Percentiles rank a stretch among this genome's conserved stretches.
phyloP scores from a whole-genome alignment of 2,113 vertebrate species.

The Calypte anna region DNA sequence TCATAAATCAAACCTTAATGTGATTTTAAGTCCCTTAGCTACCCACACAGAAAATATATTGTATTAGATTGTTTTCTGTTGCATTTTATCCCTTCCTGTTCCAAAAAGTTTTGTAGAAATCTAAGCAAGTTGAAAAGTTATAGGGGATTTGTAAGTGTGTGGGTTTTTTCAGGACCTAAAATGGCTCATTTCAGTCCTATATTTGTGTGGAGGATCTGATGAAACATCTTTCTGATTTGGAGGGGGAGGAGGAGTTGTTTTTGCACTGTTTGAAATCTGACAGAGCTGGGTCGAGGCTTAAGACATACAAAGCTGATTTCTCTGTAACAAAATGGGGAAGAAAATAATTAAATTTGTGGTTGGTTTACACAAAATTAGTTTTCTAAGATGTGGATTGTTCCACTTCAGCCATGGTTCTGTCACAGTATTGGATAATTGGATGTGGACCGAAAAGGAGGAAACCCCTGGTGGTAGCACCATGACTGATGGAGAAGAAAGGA shows the following conservation, averaged over 20 bases:
- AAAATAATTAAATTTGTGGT: neutral
- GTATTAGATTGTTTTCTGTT: conserved; percentile 26
- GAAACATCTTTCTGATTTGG: neutral
- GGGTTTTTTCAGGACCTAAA: neutral
- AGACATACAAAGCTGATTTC: neutral
- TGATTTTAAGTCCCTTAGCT: conserved; percentile 48
- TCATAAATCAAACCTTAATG: conserved; percentile 60
- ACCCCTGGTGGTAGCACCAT: neutral
- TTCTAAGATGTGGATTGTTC: neutral
- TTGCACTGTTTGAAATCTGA: neutral
- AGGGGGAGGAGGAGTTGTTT: neutral
- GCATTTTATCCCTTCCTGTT: neutral
- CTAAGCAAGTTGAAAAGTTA: conserved; percentile 20
- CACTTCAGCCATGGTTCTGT: neutral
- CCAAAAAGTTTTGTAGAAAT: conserved; percentile 7
- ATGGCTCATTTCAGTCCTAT: neutral
- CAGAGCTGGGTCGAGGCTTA: neutral
- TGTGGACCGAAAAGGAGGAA: neutral
- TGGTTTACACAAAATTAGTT: neutral
- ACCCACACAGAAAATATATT: conserved; percentile 31
- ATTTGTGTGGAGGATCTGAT: neutral
- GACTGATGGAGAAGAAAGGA: neutral
- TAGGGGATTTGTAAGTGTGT: neutral
- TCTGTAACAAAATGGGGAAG: neutral
- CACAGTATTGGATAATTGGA: neutral